Evolutionary conservation across 2,113 vertebrate genomes (phyloP).

Genomic region (Cheilinus undulatus): DNA sequence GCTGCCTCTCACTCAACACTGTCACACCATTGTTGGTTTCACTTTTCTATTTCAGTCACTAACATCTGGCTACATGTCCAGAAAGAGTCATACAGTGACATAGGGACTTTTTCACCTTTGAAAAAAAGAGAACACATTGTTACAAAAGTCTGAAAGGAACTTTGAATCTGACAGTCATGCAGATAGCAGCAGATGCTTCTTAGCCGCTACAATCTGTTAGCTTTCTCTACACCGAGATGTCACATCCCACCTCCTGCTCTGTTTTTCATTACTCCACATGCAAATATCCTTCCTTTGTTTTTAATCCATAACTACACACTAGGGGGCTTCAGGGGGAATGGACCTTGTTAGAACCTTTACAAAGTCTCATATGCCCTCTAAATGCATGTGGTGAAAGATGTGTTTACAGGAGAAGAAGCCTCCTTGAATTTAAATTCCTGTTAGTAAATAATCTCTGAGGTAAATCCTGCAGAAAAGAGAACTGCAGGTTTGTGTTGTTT

Average conservation of each 20-base stretch:
- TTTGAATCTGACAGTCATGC: constrained; percentile 27
- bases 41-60: constrained; percentile 36
- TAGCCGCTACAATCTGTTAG: constrained; percentile 12
- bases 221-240: constrained; percentile 20
- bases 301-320: constrained; percentile 32
- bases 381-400: constrained; percentile 43
- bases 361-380: constrained; percentile 39
- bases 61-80: neutral
- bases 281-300: constrained; percentile 24
- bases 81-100: neutral
- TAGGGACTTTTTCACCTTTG: neutral
- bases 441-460: constrained; percentile 28
- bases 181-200: constrained; percentile 23
- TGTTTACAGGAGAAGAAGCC: neutral
- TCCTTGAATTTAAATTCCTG: constrained; percentile 46
- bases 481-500: constrained; percentile 25
- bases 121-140: constrained; percentile 28
- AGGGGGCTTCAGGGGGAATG: constrained; percentile 10
- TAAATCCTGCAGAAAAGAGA: constrained; percentile 36
- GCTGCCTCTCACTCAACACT: constrained; percentile 20
- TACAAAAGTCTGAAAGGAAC: constrained; percentile 7
- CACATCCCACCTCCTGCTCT: neutral
- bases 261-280: constrained; percentile 30
- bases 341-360: constrained; percentile 36
- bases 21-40: constrained; percentile 24